Conservation (phyloP, 2,888 invertebrate species). For the Smittia aterrima region DNA sequence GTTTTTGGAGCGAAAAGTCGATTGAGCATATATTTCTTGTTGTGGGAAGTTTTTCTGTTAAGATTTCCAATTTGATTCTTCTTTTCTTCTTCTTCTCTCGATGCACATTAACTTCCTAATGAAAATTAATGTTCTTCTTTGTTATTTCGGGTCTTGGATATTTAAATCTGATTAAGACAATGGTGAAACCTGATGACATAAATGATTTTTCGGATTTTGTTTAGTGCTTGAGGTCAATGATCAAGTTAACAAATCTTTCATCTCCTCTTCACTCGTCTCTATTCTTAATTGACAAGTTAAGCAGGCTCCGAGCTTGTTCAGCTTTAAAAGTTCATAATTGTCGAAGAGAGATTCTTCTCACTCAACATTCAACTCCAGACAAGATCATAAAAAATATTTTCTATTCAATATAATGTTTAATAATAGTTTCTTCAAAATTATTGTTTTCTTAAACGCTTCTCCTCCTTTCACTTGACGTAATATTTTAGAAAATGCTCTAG, state of each 20-base stretch:
- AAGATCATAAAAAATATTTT: conserved; percentile 5
- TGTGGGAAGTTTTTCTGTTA: neutral
- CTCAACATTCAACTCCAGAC: neutral
- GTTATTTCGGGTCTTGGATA: neutral
- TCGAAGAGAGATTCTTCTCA: neutral
- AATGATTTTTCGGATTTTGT: conserved; percentile 25
- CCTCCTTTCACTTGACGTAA: conserved; percentile 17
- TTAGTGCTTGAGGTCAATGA: conserved; percentile 36
- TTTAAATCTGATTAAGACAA: conserved; percentile 33
- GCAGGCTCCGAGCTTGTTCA: neutral
- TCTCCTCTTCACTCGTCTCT: neutral
- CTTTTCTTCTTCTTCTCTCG: neutral
- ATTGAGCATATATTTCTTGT: neutral
- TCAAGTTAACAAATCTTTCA: conserved; percentile 27
- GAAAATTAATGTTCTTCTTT: conserved; percentile 15
- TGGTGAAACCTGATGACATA: conserved; percentile 37
- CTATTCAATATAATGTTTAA: conserved; percentile 1
- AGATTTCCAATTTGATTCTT: conserved; percentile 28
- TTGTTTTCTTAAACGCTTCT: conserved; percentile 21
- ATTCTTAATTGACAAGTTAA: conserved; percentile 24
- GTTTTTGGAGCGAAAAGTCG: conserved; percentile 39
- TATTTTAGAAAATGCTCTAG: conserved; percentile 17
- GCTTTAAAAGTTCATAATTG: too few relatives aligned
- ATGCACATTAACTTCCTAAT: conserved; percentile 4
- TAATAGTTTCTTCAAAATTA: conserved; percentile 23